These are phyloP conservation scores for Trichonephila clavipes DNA, from an alignment of 1,140 invertebrate genomes.

Conservation along the genomic window DNA sequence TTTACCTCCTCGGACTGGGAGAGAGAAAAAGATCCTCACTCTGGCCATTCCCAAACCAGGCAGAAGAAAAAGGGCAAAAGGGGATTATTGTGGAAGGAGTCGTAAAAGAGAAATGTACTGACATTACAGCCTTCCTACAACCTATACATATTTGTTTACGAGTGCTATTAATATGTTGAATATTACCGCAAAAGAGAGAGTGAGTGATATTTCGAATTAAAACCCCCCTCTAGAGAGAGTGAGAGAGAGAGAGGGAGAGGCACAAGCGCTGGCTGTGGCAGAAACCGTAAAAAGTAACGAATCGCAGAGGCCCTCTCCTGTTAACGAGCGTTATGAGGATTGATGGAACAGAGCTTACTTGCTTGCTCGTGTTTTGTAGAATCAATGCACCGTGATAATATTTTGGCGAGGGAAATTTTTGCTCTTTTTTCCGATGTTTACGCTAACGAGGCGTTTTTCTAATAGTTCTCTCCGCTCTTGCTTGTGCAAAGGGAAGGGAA, in stretches of 20 bases:
- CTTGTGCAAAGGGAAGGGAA: neutral
- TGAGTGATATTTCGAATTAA: conserved; percentile 59
- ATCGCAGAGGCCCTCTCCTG: conserved; percentile 12
- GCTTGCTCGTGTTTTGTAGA: conserved; percentile 17
- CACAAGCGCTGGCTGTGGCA: too few relatives aligned
- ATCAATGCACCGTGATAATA: conserved; percentile 57
- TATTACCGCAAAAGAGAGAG: conserved; percentile 4
- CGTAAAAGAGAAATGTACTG: neutral
- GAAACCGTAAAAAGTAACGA: conserved; percentile 46
- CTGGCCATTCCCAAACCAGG: neutral
- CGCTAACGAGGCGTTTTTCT: conserved; percentile 39
- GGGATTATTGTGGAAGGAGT: neutral
- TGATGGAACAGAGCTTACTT: neutral
- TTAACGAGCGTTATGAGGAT: conserved; percentile 51
- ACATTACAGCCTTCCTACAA: neutral
- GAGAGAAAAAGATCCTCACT: neutral
- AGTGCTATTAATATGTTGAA: conserved; percentile 51
- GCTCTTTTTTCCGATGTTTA: neutral
- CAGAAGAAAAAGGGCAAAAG: neutral
- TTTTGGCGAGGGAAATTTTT: neutral
- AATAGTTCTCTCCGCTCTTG: neutral
- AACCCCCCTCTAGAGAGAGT: neutral
- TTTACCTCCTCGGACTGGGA: neutral
- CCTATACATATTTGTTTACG: conserved; percentile 50
- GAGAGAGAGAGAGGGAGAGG: neutral